Percentiles rank a stretch among this genome's conserved stretches.
Conservation (phyloP, 1,140 invertebrate genomes). For the Cephus cinctus region DNA sequence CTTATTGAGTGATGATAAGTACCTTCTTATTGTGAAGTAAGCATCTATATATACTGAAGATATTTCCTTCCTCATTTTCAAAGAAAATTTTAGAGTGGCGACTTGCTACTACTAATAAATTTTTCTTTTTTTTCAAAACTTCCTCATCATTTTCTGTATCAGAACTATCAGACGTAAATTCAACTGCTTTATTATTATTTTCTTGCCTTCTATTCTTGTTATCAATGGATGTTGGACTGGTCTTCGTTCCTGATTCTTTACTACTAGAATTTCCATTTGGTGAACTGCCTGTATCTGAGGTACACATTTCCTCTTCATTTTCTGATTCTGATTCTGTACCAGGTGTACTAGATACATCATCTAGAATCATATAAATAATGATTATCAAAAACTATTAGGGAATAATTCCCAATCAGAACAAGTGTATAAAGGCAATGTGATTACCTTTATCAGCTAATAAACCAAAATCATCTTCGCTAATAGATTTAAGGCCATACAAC, state of each 20-base stretch:
- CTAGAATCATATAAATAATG: conserved; percentile 41
- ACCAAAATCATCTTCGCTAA: conserved; percentile 62
- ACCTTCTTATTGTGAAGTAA: conserved; percentile 69
- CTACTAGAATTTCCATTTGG: conserved; percentile 21
- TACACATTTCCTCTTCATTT: conserved; percentile 54
- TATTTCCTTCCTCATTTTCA: conserved; percentile 64
- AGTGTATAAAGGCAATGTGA: conserved; percentile 13
- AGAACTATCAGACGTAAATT: conserved; percentile 37
- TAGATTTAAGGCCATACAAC: conserved; percentile 56
- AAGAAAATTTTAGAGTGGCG: conserved; percentile 72
- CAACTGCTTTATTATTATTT: conserved; percentile 22
- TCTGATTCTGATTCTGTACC: conserved; percentile 69
- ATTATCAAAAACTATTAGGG: neutral
- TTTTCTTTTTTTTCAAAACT: conserved; percentile 30
- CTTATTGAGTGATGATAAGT: conserved; percentile 8
- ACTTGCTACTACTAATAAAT: conserved; percentile 56
- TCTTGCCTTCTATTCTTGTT: conserved; percentile 25
- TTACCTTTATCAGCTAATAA: conserved; percentile 46
- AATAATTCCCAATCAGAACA: conserved; percentile 8
- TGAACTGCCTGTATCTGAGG: conserved; percentile 51
- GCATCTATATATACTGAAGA: conserved; percentile 74
- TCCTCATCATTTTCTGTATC: conserved; percentile 36
- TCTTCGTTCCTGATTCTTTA: conserved; percentile 20
- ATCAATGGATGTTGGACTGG: neutral
- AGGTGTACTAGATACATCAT: conserved; percentile 76